Evolutionary conservation across 2,797 vertebrate genomes (phyloP).

Genomic region (Chanos chanos): DNA sequence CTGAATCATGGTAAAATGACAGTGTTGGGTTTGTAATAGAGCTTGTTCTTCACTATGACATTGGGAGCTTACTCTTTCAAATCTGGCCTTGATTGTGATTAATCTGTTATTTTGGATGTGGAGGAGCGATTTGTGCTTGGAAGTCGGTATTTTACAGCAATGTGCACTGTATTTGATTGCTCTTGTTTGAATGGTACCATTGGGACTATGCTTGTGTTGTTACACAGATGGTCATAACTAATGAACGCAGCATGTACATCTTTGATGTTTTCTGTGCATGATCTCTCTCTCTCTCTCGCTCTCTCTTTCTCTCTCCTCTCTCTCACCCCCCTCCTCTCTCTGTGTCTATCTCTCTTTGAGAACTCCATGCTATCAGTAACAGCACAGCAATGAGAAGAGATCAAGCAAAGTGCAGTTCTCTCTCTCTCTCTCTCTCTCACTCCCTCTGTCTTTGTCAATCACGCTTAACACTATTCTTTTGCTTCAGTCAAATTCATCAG

Average conservation of each 20-base stretch:
- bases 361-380: constrained; percentile 56
- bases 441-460: constrained; percentile 42
- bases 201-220: constrained; percentile 61
- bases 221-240: constrained; percentile 74
- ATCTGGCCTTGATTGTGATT: too few species aligned
- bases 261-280: too few species aligned
- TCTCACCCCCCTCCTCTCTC: too few species aligned
- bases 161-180: constrained; percentile 57
- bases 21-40: too few species aligned
- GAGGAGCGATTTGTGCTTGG: too few species aligned
- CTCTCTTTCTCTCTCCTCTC: constrained; percentile 1
- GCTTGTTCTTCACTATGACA: too few species aligned
- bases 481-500: constrained; percentile 40
- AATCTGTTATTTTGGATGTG: too few species aligned
- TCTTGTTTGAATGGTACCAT: constrained; percentile 62
- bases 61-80: too few species aligned
- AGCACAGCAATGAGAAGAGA: constrained; percentile 55
- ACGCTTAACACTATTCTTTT: constrained; percentile 50
- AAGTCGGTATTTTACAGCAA: too few species aligned
- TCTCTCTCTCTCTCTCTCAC: neutral
- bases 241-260: constrained; percentile 68
- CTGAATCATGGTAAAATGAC: too few species aligned
- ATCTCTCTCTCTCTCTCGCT: neutral
- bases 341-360: constrained; percentile 56
- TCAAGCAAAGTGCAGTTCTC: constrained; percentile 11